These are phyloP conservation scores for Drosophila aldrichi DNA, from an alignment of 2,888 invertebrate species.

Conservation along the genomic window DNA sequence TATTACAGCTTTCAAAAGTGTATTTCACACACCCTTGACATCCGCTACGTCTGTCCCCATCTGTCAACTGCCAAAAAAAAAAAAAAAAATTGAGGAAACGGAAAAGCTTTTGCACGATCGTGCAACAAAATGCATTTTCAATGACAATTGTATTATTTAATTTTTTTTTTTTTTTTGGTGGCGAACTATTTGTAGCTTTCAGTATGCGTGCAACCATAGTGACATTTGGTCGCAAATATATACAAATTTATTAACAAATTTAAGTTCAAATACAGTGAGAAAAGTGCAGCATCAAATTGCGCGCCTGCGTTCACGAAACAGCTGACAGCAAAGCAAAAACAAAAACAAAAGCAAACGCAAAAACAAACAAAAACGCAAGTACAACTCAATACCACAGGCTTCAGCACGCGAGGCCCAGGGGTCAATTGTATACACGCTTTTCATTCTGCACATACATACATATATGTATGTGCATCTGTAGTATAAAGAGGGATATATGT, in stretches of 20 bases:
- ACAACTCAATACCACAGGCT: background rate
- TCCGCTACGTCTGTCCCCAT: background rate
- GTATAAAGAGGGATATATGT: background rate
- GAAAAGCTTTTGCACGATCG: conserved; percentile 54
- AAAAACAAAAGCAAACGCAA: background rate
- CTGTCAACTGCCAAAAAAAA: conserved; percentile 2
- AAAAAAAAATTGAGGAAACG: conserved; percentile 36
- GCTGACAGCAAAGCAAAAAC: background rate
- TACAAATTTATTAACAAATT: background rate
- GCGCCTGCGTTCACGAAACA: conserved; percentile 2
- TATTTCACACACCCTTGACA: background rate
- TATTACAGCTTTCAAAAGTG: conserved; percentile 11
- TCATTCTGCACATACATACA: background rate
- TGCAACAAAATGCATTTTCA: conserved; percentile 27
- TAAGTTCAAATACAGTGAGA: background rate
- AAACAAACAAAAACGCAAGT: conserved; percentile 6
- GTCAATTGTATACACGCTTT: background rate
- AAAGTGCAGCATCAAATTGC: background rate
- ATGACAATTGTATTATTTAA: conserved; percentile 16
- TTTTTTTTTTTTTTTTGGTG: conserved; percentile 18
- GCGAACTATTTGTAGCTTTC: conserved; percentile 32
- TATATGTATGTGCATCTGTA: background rate
- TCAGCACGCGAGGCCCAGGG: background rate
- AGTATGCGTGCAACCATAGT: conserved; percentile 54
- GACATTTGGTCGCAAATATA: conserved; percentile 32